phyloP scores from a whole-genome alignment of 2,113 vertebrate genomes.

The Zonotrichia leucophrys region DNA sequence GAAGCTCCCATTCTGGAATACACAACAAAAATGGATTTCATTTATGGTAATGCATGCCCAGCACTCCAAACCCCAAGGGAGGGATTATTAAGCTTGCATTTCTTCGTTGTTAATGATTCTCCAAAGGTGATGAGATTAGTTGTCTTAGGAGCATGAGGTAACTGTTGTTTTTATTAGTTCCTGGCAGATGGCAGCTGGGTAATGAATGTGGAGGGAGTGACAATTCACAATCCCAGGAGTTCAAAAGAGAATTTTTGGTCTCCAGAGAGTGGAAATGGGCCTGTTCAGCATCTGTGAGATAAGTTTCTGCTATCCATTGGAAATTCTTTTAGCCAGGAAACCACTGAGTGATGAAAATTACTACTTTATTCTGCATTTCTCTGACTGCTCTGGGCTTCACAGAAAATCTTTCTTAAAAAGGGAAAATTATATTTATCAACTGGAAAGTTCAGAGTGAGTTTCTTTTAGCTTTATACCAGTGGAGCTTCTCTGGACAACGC shows the following conservation, averaged over 20 bases:
- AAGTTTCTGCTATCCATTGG: neutral
- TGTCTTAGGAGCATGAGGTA: conserved; percentile 12
- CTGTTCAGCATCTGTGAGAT: neutral
- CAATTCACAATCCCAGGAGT: neutral
- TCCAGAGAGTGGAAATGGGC: neutral
- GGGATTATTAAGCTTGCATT: neutral
- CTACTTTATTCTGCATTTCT: neutral
- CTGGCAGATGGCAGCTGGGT: conserved; percentile 37
- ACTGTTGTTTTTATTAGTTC: neutral
- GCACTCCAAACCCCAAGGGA: neutral
- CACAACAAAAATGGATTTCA: neutral
- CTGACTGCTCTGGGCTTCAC: neutral
- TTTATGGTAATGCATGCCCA: neutral
- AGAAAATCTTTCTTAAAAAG: neutral
- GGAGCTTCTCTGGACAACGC: neutral
- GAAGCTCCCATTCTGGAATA: neutral
- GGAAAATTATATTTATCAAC: neutral
- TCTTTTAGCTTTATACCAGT: neutral
- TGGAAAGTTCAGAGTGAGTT: neutral
- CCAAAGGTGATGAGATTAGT: conserved; percentile 35
- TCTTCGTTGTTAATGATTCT: neutral
- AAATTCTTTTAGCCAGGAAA: neutral
- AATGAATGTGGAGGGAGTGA: conserved; percentile 28
- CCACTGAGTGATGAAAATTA: neutral
- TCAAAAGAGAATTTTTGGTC: neutral